These are phyloP conservation scores for Polia nebulosa DNA, from an alignment of 2,888 invertebrate species.

Conservation along the genomic window DNA sequence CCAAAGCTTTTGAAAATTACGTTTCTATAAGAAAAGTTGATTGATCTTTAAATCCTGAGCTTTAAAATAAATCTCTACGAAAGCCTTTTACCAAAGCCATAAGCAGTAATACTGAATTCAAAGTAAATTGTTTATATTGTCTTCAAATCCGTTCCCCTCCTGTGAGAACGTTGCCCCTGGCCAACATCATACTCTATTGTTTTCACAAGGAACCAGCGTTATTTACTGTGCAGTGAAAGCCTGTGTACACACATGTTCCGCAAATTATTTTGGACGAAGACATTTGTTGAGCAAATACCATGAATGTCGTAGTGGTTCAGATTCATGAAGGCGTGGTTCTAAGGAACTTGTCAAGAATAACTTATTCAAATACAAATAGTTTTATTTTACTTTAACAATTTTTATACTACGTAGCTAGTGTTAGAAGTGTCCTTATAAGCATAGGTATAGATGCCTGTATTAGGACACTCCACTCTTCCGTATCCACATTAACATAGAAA, in stretches of 20 bases:
- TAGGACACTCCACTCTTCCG: too few species aligned
- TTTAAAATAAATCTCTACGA: not conserved
- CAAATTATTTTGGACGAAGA: slow-evolving; percentile 9
- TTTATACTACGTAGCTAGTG: too few species aligned
- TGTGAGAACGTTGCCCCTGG: slow-evolving; percentile 6
- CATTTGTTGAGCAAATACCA: slow-evolving; percentile 24
- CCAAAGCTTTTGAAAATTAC: not conserved
- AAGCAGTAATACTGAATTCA: not conserved
- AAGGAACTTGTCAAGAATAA: not conserved
- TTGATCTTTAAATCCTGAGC: not conserved
- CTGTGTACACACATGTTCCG: slow-evolving; percentile 15
- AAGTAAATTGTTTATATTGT: slow-evolving; percentile 1
- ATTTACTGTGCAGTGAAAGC: slow-evolving; percentile 4
- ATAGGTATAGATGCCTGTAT: too few species aligned
- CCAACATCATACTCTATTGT: slow-evolving; percentile 12
- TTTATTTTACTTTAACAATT: too few species aligned
- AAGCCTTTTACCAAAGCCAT: not conserved
- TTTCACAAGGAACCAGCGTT: not conserved
- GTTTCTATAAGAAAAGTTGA: not conserved
- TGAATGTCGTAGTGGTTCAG: not conserved
- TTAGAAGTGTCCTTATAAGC: too few species aligned
- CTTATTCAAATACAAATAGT: too few species aligned
- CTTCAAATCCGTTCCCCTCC: slow-evolving; percentile 14
- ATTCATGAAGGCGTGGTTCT: not conserved
- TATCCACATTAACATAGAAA: too few species aligned